These are phyloP conservation scores for Moxostoma hubbsi DNA, from an alignment of 2,797 vertebrate genomes.

Conservation along the genomic window DNA sequence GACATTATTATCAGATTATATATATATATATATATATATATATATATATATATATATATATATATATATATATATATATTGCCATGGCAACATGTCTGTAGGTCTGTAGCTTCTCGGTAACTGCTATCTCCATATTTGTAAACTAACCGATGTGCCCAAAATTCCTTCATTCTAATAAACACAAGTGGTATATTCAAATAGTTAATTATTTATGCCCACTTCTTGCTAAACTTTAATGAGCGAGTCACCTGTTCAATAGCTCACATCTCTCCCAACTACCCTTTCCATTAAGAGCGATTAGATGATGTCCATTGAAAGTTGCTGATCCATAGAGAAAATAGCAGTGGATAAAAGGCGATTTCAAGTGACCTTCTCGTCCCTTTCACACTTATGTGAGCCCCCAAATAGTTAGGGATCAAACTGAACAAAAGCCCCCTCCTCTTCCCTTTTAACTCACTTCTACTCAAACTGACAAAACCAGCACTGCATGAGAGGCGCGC, in stretches of 20 bases:
- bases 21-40: too few species aligned
- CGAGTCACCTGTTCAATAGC: not conserved
- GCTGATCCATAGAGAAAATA: slow-evolving; percentile 93
- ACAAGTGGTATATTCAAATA: too few species aligned
- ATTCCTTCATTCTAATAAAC: too few species aligned
- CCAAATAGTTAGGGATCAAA: slow-evolving; percentile 90
- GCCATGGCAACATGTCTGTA: too few species aligned
- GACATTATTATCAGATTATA: not conserved
- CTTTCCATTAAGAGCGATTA: slow-evolving; percentile 93
- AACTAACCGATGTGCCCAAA: too few species aligned
- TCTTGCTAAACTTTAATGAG: too few species aligned
- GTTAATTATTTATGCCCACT: too few species aligned
- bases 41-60: too few species aligned
- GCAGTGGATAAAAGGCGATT: slow-evolving; percentile 95
- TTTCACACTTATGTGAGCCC: slow-evolving; percentile 95
- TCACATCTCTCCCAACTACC: slow-evolving; percentile 80
- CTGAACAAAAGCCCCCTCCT: slow-evolving; percentile 85
- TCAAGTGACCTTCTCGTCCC: slow-evolving; percentile 93
- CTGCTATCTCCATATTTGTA: too few species aligned
- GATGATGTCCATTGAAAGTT: slow-evolving; percentile 94
- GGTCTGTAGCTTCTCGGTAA: too few species aligned
- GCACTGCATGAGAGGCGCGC: slow-evolving; percentile 64
- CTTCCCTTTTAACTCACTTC: slow-evolving; percentile 84
- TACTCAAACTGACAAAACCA: slow-evolving; percentile 80
- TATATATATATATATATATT: too few species aligned